Evolutionary conservation across 2,113 vertebrate species (phyloP).

Genomic region (Ammodytes marinus): DNA sequence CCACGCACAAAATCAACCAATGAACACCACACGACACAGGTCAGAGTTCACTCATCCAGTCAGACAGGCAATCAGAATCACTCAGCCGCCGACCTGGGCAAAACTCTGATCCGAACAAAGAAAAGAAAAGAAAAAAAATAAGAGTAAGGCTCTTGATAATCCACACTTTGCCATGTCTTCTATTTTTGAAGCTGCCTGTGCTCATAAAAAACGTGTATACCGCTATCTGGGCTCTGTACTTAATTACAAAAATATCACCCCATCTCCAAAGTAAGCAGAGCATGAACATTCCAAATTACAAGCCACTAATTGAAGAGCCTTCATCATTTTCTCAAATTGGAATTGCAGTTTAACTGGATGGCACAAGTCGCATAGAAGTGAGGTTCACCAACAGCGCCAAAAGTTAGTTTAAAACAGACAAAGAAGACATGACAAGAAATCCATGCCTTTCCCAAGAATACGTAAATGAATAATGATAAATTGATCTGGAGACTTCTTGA

Average conservation of each 20-base stretch:
- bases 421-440: constrained; percentile 15
- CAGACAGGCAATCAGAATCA: constrained; percentile 45
- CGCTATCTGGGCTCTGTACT: background rate
- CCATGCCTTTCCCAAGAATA: background rate
- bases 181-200: background rate
- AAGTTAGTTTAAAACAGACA: background rate
- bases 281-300: background rate
- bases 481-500: background rate
- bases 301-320: background rate
- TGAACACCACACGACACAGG: constrained; percentile 43
- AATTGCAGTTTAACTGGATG: background rate
- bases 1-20: constrained; percentile 1
- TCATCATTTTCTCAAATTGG: background rate
- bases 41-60: constrained; percentile 53
- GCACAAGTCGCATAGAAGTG: background rate
- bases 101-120: constrained; percentile 20
- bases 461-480: background rate
- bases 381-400: background rate
- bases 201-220: background rate
- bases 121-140: background rate
- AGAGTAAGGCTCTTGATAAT: background rate
- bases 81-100: constrained; percentile 47
- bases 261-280: constrained; percentile 11
- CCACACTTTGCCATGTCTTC: constrained; percentile 29
- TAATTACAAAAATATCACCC: background rate